phyloP scores from a whole-genome alignment of 2,113 vertebrate species.

The Setophaga kirtlandii region DNA sequence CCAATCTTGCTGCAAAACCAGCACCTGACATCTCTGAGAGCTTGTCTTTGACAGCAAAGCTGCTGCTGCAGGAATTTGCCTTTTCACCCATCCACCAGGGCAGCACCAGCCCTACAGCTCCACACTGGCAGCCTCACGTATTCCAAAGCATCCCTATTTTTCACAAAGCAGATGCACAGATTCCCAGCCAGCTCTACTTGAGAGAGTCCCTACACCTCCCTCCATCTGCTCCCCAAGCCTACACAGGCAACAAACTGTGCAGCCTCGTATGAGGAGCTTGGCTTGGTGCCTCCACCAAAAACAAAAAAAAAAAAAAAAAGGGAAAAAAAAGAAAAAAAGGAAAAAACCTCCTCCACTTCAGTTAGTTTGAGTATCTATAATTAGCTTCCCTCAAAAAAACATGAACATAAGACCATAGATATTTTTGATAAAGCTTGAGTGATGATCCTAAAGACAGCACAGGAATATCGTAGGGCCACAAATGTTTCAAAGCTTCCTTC shows the following conservation, averaged over 20 bases:
- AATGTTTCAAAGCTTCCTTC: neutral
- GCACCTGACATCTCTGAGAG: neutral
- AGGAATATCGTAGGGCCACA: neutral
- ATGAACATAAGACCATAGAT: neutral
- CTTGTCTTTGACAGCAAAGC: neutral
- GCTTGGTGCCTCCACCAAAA: neutral
- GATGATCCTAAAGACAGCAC: neutral
- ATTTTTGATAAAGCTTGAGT: conserved; percentile 33
- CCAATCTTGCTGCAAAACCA: neutral
- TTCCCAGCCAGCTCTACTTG: conserved; percentile 56
- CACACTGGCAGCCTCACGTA: neutral
- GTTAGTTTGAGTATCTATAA: conserved; percentile 26
- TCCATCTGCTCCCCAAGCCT: conserved; percentile 53
- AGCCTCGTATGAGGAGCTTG: conserved; percentile 31
- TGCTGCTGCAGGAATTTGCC: neutral
- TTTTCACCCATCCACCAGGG: neutral
- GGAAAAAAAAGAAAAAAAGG: no score
- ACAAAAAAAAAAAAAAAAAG: neutral
- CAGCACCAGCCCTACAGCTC: neutral
- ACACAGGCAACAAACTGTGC: conserved; percentile 47
- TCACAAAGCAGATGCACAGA: conserved; percentile 39
- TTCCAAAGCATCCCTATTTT: neutral
- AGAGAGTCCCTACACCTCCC: conserved; percentile 16
- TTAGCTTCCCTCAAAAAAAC: neutral
- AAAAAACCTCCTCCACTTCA: neutral